Base-by-base conservation (phyloP, 2,888 invertebrate genomes). In the Zygaena filipendulae region DNA sequence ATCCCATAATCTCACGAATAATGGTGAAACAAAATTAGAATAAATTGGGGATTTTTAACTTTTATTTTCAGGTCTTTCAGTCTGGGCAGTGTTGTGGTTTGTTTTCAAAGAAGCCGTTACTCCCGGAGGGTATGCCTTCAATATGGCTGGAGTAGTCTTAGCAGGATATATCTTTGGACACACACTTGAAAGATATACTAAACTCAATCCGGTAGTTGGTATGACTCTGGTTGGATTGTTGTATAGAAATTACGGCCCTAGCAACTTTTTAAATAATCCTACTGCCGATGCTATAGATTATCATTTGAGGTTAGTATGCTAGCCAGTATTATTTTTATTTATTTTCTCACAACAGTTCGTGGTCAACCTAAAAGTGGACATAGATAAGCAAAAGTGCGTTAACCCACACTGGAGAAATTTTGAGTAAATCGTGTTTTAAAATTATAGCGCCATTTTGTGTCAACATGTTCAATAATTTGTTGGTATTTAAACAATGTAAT, bases 221-320 rank as follows among this genome's bases (percentile, higher is more conserved):
- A 79, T 79, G 79, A 71, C 74, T 13, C 42, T 79, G 24, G 53
- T 59, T 18, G 79, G 79, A 29, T 71, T 60, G 8, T 40, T 75
- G 13, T 72, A 56, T 38, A 69, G 72, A 52, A 58, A 62, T 38
- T 55, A 71, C 16, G 62, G 62, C 9, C 48, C 63, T 21, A 45
- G 47, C 18, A 71, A 58, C 41, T 64, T 67, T 39, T 49, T 77
- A 36, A 56, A 64, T 24, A 50, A 66, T 39, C 52, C 66, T 18
- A 33, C 46, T 14, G 72, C 72, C 24, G 49, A 74, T 39, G 33
- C 44, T 23, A 57, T 79, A 37, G 77, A 79, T 50, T 74, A 49
- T 47, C 75, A 77, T 57, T 62, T 79, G 43, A 71, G 77, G 79
- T 79, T 49, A 35, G 32, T 20, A 23, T 10, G 6, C n/a, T n/a